These are phyloP conservation scores for Psilopogon haemacephalus DNA, from an alignment of 2,113 vertebrate genomes.

Conservation along the genomic window DNA sequence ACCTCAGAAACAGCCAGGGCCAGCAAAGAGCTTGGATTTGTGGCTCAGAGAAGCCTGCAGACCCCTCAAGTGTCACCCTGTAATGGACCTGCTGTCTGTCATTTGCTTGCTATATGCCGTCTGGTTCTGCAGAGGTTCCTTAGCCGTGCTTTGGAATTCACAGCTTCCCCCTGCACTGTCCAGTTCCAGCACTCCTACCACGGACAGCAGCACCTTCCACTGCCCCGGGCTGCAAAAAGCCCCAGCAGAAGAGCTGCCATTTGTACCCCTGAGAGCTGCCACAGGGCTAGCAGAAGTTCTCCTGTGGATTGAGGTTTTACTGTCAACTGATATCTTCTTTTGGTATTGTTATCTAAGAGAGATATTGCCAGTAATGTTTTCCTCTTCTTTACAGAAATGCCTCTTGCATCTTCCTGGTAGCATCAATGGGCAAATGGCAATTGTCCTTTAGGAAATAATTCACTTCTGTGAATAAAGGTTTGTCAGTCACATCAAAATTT, in stretches of 20 bases:
- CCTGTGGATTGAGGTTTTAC: background rate
- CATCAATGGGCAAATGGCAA: rapidly evolving
- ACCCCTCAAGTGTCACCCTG: background rate
- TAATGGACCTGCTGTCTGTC: background rate
- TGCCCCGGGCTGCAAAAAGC: background rate
- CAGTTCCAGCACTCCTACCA: no score
- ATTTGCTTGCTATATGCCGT: background rate
- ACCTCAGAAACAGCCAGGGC: rapidly evolving
- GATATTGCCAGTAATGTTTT: background rate
- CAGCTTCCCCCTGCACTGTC: background rate
- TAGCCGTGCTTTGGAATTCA: background rate
- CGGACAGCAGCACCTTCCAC: no score
- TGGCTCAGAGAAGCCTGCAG: background rate
- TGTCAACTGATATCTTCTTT: background rate
- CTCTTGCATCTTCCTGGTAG: background rate
- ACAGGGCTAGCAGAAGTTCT: background rate
- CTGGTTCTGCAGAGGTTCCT: background rate
- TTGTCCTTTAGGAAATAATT: background rate
- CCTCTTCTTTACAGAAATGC: background rate
- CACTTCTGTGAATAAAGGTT: background rate
- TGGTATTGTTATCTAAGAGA: background rate
- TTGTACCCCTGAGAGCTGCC: background rate
- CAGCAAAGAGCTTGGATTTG: background rate
- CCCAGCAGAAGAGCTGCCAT: background rate
- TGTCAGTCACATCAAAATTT: background rate